A percentile compares a stretch with the other conserved stretches of the same genome.
Evolutionary conservation across 2,888 invertebrate species (phyloP).

Genomic region (Heliconius cydno): DNA sequence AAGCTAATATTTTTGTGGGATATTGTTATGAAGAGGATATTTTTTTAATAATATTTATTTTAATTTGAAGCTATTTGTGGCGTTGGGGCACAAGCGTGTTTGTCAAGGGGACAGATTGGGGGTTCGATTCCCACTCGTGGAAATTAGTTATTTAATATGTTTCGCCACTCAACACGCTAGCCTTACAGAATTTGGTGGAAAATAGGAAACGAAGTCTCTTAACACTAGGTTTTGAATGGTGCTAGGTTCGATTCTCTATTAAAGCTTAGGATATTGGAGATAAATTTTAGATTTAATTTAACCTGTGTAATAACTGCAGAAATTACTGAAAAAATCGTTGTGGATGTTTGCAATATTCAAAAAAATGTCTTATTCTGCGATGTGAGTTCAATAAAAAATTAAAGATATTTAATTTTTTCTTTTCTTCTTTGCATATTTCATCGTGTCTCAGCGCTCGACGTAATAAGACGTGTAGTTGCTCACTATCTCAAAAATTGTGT

Average conservation of each 20-base stretch:
- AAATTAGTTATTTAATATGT: too few relatives aligned
- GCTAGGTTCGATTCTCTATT: not conserved
- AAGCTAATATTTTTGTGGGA: not conserved
- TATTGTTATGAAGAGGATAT: not conserved
- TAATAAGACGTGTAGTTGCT: too few relatives aligned
- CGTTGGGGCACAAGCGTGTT: too few relatives aligned
- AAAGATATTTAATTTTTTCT: not conserved
- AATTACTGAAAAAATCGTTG: not conserved
- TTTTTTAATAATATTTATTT: not conserved
- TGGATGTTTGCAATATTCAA: not conserved
- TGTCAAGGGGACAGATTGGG: not conserved
- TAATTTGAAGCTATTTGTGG: too few relatives aligned
- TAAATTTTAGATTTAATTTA: not conserved
- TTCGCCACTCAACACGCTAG: too few relatives aligned
- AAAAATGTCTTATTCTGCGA: not conserved
- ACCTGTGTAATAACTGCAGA: not conserved
- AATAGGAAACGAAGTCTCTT: too few relatives aligned
- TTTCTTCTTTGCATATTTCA: not conserved
- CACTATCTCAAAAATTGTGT: too few relatives aligned
- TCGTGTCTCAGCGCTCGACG: too few relatives aligned
- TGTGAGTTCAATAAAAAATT: not conserved
- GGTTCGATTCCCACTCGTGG: too few relatives aligned
- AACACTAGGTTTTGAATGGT: not conserved
- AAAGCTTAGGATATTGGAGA: not conserved
- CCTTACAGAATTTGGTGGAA: too few relatives aligned